Percentiles rank a stretch among this genome's conserved stretches.
Conservation (phyloP, 2,888 invertebrate genomes). For the Troides helena region DNA sequence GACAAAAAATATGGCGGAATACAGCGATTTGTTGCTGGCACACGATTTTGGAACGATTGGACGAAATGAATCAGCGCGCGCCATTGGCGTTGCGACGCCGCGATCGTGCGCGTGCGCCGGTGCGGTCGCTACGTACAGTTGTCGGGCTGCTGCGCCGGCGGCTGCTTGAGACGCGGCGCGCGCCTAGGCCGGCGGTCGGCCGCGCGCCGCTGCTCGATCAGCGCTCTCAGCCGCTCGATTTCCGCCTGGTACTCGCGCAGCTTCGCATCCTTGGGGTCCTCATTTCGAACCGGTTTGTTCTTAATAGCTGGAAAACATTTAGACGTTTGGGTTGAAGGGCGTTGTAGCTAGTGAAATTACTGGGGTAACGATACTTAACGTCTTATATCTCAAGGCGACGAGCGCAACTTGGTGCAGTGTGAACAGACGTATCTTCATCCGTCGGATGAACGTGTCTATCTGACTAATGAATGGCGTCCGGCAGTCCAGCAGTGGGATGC, state of each 20-base stretch:
- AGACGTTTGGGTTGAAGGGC: neutral
- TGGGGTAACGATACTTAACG: neutral
- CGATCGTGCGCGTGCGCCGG: too few relatives aligned
- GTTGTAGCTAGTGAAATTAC: neutral
- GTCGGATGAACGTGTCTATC: too few relatives aligned
- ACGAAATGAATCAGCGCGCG: too few relatives aligned
- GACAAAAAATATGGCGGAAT: too few relatives aligned
- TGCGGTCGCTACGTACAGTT: conserved; percentile 21
- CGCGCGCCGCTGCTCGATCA: conserved; percentile 67
- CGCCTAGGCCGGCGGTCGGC: conserved; percentile 42
- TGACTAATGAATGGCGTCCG: neutral
- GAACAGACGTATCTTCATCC: too few relatives aligned
- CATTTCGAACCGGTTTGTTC: conserved; percentile 98
- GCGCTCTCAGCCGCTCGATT: conserved; percentile 86
- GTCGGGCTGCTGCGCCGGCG: conserved; percentile 29
- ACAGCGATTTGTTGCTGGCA: too few relatives aligned
- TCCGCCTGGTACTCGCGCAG: conserved; percentile 97
- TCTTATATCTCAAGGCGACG: too few relatives aligned
- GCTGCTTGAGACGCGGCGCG: conserved; percentile 30
- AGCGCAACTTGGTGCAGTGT: too few relatives aligned
- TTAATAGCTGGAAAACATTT: conserved; percentile 87
- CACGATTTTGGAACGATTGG: too few relatives aligned
- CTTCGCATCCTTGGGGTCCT: conserved; percentile 99
- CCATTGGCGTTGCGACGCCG: too few relatives aligned
- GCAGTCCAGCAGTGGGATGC: neutral